Evolutionary conservation across 2,888 invertebrate species (phyloP).

Genomic region (Patella caerulea): DNA sequence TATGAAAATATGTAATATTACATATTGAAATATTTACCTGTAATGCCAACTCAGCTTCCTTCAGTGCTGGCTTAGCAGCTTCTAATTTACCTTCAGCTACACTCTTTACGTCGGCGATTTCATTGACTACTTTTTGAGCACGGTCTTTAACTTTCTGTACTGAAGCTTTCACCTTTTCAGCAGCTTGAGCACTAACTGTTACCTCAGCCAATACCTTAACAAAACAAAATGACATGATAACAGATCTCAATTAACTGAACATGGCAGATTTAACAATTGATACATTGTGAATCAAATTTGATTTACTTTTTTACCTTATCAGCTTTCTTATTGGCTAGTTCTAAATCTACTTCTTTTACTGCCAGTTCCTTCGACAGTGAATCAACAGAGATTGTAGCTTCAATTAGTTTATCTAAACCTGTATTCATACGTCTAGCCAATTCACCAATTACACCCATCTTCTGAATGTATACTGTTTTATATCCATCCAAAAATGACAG

Average conservation of each 20-base stretch:
- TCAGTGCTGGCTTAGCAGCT: conserved; percentile 68
- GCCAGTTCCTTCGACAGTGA: conserved; percentile 67
- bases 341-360: conserved; percentile 69
- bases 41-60: conserved; percentile 68
- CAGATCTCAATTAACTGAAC: background rate
- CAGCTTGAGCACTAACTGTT: conserved; percentile 65
- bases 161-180: conserved; percentile 67
- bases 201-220: conserved; percentile 66
- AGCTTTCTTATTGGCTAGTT: conserved; percentile 67
- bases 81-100: conserved; percentile 65
- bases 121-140: conserved; percentile 68
- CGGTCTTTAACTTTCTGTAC: conserved; percentile 70
- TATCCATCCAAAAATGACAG: conserved; percentile 87
- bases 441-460: conserved; percentile 84
- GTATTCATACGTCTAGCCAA: conserved; percentile 75
- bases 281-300: too few species aligned
- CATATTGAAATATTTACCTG: conserved; percentile 49
- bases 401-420: conserved; percentile 63
- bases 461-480: conserved; percentile 83
- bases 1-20: background rate
- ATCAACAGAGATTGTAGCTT: conserved; percentile 68
- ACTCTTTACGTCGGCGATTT: conserved; percentile 65
- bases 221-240: background rate
- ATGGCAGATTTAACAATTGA: background rate
- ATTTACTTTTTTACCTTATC: conserved; percentile 42